phyloP scores from a whole-genome alignment of 2,113 vertebrate species.

The Maccullochella peelii region DNA sequence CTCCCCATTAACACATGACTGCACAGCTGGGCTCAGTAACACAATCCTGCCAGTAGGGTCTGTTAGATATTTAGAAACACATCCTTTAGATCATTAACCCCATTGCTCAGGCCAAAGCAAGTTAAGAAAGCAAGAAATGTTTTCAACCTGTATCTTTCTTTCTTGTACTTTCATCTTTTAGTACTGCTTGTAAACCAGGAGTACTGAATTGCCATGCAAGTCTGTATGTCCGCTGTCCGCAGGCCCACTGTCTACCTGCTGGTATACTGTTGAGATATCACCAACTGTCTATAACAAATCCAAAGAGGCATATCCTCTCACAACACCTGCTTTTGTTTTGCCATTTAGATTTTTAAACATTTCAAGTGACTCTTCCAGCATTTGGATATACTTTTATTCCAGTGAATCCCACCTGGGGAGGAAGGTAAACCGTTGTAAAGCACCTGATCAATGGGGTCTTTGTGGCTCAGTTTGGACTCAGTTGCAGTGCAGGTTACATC shows the following conservation, averaged over 20 bases:
- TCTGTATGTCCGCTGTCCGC: background rate
- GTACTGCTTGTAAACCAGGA: background rate
- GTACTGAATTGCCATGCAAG: background rate
- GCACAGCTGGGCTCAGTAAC: background rate
- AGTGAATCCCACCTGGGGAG: background rate
- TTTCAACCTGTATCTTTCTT: background rate
- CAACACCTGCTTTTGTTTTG: background rate
- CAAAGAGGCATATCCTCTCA: background rate
- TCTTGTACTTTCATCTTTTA: background rate
- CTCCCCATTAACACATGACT: constrained; percentile 2
- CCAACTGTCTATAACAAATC: background rate
- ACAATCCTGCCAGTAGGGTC: constrained; percentile 6
- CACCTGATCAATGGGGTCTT: constrained; percentile 64
- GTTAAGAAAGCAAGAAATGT: background rate
- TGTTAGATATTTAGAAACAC: background rate
- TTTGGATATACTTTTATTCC: background rate
- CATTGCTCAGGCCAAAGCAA: background rate
- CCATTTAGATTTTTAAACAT: background rate
- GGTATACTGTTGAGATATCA: background rate
- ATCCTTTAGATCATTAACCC: background rate
- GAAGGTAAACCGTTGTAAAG: constrained; percentile 32
- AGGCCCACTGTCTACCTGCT: background rate
- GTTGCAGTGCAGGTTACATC: constrained; percentile 36
- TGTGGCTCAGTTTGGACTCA: constrained; percentile 47
- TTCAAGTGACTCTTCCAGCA: background rate